Conservation (phyloP, 1,140 invertebrate species). For the Harpegnathos saltator region DNA sequence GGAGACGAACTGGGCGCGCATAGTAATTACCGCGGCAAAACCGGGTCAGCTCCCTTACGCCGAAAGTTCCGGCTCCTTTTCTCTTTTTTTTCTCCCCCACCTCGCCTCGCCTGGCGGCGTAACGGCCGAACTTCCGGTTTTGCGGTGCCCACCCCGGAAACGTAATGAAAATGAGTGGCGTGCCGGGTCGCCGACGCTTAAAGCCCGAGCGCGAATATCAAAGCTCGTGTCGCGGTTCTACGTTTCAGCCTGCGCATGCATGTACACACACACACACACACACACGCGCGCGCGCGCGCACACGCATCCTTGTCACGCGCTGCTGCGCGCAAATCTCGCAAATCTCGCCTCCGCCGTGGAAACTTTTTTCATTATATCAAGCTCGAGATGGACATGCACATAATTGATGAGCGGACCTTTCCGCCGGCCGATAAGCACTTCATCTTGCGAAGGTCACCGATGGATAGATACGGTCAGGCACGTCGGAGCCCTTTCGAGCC, state of each 20-base stretch:
- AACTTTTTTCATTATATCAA: constrained; percentile 35
- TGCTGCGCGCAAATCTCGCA: not conserved
- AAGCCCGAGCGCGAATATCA: constrained; percentile 58
- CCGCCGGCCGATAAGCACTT: not conserved
- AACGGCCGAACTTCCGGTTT: constrained; percentile 58
- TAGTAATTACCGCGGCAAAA: constrained; percentile 60
- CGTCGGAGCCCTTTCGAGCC: not conserved
- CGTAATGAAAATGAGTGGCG: constrained; percentile 53
- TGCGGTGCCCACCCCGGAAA: constrained; percentile 20
- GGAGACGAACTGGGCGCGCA: constrained; percentile 24
- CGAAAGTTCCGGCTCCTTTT: constrained; percentile 43
- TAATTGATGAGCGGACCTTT: constrained; percentile 14
- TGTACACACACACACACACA: no score
- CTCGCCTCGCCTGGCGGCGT: not conserved
- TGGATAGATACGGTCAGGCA: constrained; percentile 15
- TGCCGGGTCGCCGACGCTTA: constrained; percentile 13
- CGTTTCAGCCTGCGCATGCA: no score
- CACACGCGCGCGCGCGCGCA: not conserved
- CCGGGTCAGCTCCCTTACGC: constrained; percentile 47
- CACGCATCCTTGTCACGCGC: not conserved
- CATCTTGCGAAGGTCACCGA: not conserved
- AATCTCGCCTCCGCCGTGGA: not conserved
- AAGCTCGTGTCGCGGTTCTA: not conserved
- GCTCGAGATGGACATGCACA: constrained; percentile 5
- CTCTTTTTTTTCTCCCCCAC: constrained; percentile 8